Conservation (phyloP, 2,113 vertebrate species). For the Synchiropus splendidus region DNA sequence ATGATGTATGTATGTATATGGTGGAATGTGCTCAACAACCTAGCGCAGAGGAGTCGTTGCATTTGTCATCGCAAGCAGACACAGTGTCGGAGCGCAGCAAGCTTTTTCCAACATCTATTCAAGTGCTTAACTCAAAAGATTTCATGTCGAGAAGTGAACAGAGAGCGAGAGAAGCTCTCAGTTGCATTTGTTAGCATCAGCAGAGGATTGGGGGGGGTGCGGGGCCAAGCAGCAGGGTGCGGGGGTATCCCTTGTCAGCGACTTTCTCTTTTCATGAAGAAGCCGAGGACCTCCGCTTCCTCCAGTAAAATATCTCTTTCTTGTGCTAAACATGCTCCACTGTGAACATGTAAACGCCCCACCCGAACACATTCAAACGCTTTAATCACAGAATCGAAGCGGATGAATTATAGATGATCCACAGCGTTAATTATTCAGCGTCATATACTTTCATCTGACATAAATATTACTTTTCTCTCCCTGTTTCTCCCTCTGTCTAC, state of each 20-base stretch:
- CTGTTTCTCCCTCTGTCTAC: constrained; percentile 2
- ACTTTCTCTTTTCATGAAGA: constrained; percentile 52
- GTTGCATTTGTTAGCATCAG: constrained; percentile 41
- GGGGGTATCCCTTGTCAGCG: constrained; percentile 51
- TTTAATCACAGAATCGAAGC: constrained; percentile 69
- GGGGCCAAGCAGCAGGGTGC: neutral
- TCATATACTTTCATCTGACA: constrained; percentile 71
- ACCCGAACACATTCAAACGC: constrained; percentile 56
- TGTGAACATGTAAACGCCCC: constrained; percentile 60
- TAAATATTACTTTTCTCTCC: constrained; percentile 61
- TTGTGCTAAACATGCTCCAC: constrained; percentile 60
- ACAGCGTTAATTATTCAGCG: constrained; percentile 61
- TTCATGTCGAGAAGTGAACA: constrained; percentile 34
- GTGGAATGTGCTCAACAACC: too few species aligned
- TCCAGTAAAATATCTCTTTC: constrained; percentile 50
- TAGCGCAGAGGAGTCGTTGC: too few species aligned
- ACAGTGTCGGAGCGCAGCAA: too few species aligned
- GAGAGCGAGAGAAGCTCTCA: constrained; percentile 26
- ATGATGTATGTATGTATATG: too few species aligned
- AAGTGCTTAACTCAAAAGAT: constrained; percentile 30
- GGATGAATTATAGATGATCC: constrained; percentile 65
- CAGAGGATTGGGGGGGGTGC: constrained; percentile 20
- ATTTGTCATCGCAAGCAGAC: too few species aligned
- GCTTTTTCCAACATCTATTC: constrained; percentile 40
- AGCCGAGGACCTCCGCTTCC: constrained; percentile 11